Conservation (phyloP, 2,113 vertebrate genomes). For the Serilophus lunatus region DNA sequence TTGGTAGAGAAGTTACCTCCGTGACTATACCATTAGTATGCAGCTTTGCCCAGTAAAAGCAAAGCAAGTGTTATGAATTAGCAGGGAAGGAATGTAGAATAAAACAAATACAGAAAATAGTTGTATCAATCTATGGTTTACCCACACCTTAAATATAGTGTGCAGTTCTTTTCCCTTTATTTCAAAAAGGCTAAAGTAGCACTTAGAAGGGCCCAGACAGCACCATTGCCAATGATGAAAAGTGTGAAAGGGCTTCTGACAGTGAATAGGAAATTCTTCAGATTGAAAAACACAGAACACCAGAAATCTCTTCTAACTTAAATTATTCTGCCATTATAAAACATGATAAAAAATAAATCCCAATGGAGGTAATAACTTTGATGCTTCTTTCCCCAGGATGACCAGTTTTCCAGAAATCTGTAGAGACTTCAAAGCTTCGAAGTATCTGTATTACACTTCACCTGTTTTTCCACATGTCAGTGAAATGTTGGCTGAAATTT, state of each 20-base stretch:
- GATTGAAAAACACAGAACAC: neutral
- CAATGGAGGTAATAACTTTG: neutral
- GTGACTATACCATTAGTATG: neutral
- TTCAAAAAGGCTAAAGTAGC: neutral
- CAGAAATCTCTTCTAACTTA: neutral
- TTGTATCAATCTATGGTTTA: neutral
- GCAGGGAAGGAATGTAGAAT: neutral
- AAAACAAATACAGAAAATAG: neutral
- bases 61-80: neutral
- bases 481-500: neutral
- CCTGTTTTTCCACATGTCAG: neutral
- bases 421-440: neutral
- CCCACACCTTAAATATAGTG: neutral
- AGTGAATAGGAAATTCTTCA: neutral
- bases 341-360: neutral
- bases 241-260: neutral
- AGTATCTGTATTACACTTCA: neutral
- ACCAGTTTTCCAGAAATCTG: neutral
- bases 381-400: neutral
- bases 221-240: neutral
- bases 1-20: neutral
- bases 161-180: neutral
- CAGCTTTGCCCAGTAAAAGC: neutral
- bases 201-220: neutral
- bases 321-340: neutral